phyloP scores from a whole-genome alignment of 1,140 invertebrate species.

The Archegozetes longisetosus region DNA sequence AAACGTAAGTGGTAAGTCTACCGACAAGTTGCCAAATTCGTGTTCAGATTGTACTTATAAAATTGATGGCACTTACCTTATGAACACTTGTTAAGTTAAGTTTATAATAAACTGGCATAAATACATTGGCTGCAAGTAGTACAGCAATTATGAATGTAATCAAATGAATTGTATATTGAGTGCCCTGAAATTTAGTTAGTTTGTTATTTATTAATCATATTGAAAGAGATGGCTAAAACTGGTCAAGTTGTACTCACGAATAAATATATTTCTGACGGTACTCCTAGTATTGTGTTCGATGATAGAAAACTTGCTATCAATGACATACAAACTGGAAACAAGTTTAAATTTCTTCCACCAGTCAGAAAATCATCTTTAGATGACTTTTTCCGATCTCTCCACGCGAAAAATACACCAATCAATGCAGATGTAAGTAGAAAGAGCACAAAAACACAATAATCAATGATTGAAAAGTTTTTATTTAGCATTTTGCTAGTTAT shows the following conservation, averaged over 20 bases:
- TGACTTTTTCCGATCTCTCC: slow-evolving; percentile 19
- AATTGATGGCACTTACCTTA: slow-evolving; percentile 3
- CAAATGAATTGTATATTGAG: slow-evolving; percentile 33
- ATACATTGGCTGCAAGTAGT: not conserved
- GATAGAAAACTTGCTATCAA: slow-evolving; percentile 24
- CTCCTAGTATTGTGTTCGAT: slow-evolving; percentile 23
- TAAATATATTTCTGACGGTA: slow-evolving; percentile 19
- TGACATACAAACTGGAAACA: slow-evolving; percentile 23
- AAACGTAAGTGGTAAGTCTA: too few relatives aligned
- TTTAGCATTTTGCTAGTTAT: not conserved
- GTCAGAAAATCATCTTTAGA: slow-evolving; percentile 21
- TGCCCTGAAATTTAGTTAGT: not conserved
- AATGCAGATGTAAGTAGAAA: slow-evolving; percentile 24
- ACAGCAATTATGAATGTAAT: not conserved
- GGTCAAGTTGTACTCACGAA: not conserved
- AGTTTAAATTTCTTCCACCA: slow-evolving; percentile 18
- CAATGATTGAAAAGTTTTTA: slow-evolving; percentile 11
- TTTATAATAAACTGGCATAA: not conserved
- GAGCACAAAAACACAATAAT: slow-evolving; percentile 26
- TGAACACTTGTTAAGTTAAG: not conserved
- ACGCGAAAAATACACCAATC: slow-evolving; percentile 25
- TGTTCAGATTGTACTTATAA: too few relatives aligned
- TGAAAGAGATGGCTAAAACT: not conserved
- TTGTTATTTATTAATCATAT: not conserved
- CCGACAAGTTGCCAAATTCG: too few relatives aligned